Evolutionary conservation across 2,113 vertebrate genomes (phyloP), one percentile per base, ranked within the genome.

Genomic region (Phalacrocorax aristotelis): DNA sequence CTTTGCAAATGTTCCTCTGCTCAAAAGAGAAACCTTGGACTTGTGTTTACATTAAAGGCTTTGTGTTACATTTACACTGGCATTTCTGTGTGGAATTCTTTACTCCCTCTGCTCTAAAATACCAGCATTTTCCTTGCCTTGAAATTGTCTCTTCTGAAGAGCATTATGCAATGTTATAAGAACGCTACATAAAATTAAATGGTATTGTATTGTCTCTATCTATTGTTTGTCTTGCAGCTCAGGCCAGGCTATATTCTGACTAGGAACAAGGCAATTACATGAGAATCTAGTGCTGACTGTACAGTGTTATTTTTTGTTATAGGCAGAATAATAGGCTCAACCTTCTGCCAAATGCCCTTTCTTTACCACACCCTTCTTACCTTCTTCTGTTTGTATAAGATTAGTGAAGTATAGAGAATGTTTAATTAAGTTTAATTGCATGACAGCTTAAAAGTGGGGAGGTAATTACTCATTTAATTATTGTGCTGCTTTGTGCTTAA

Each of bases 401-500:
- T 96, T 96, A 96, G 85, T 84, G 95, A 96, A 93, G 95, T 97
- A 96, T 65, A 95, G 92, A 93, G 91, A 95, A 89, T 97, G 81
- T 96, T 96, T 97, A 97, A 98, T 97, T 97, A 97, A 96, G 85
- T 97, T 98, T 97, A 97, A 98, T 97, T 97, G 93, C 96, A 93
- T 89, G 96, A 96, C 97, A 96, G 89, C 95, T 96, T 96, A 97
- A 96, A 98, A 97, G 92, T 94, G 92, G 94, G 94, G 85, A 96
- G 93, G 96, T 90, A 97, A 97, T 98, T 98, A 97, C 89, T 98
- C 96, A 98, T 97, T 96, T 97, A 97, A 97, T 98, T 97, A 97
- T 93, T 95, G 89, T 94, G 87, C 91, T 70, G 86, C 90, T 97
- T 95, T 27, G 20, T 93, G 92, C 78, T 93, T 94, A 82, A 91